Base-by-base conservation (phyloP, 2,888 invertebrate genomes). In the Caenorhabditis auriculariae region DNA sequence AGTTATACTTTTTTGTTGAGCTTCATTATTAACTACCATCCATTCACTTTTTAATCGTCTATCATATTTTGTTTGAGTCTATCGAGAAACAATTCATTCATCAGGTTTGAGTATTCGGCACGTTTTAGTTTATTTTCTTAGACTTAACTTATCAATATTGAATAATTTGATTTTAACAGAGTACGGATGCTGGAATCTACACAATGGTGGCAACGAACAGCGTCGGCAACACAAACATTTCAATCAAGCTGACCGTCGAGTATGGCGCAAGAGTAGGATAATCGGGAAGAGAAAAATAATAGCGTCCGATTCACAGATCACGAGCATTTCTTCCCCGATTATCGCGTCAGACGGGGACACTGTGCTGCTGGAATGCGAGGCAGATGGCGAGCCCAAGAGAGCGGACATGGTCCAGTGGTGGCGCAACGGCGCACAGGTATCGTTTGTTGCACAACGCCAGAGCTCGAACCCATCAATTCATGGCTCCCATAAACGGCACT, bases 331-430 rank as follows among this genome's bases (percentile, higher is more conserved):
- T 2, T 67, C 72, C 4, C 78, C 80, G 6, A 70, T 81, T 0
- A 71, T 75, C 42, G 76, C 78, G 0, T 69, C 71, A 9, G 53
- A 49, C 3, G 77, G 77, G 7, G 80, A 81, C 45, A 72, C 70
- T 6, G 74, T 79, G 3, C 56, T 77, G 4, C 51, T 80, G 26
- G 80, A 81, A 60, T 80, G 80, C 56, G 76, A 78, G 47, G 79
- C 72, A 5, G 79, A 80, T 38, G 80, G 76, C 23, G 66, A 70
- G 9, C 80, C 80, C 1, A 50, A 50, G 19, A 65, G 50, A 28
- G 42, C 60, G 24, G 71, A 75, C 9, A 80, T 80, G 78, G 72
- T 81, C 21, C 58, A 65, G 23, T 80, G 80, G 80, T 66, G 60
- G 50, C 61, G 72, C 48, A 72, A 69, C 35, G 69, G 68, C 9